A percentile compares a stretch with the other conserved stretches of the same genome.
Conservation (phyloP, 2,113 vertebrate species). For the Podarcis raffonei region DNA sequence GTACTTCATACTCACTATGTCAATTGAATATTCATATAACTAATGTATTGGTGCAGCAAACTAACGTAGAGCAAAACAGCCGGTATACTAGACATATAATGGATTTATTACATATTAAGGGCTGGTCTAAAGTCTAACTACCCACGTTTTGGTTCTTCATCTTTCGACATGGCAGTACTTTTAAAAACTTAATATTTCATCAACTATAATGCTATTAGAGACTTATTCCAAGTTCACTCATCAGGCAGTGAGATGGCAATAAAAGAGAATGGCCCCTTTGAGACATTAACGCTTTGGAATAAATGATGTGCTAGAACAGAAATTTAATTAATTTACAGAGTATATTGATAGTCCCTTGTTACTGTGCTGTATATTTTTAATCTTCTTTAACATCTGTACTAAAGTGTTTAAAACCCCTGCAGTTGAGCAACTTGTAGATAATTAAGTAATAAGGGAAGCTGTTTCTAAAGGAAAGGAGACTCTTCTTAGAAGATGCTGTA, state of each 20-base stretch:
- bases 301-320: slow-evolving; percentile 99
- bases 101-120: slow-evolving; percentile 17
- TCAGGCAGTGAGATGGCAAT: slow-evolving; percentile 96
- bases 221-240: slow-evolving; percentile 96
- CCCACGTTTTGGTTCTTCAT: slow-evolving; percentile 63
- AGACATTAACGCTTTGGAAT: slow-evolving; percentile 95
- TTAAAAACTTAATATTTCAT: slow-evolving; percentile 94
- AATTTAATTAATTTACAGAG: slow-evolving; percentile 99
- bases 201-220: slow-evolving; percentile 95
- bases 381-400: slow-evolving; percentile 97
- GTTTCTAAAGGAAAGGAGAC: slow-evolving; percentile 76
- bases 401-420: slow-evolving; percentile 85
- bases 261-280: slow-evolving; percentile 97
- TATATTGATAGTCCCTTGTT: slow-evolving; percentile 99
- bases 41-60: background rate
- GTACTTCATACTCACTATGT: slow-evolving; percentile 28
- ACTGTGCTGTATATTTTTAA: slow-evolving; percentile 97
- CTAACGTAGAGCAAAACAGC: background rate
- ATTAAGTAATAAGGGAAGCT: slow-evolving; percentile 85
- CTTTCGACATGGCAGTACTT: slow-evolving; percentile 74
- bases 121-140: slow-evolving; percentile 38
- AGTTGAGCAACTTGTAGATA: slow-evolving; percentile 86
- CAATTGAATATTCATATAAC: slow-evolving; percentile 7
- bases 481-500: slow-evolving; percentile 74
- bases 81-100: slow-evolving; percentile 5